Percentiles rank a stretch among this genome's conserved stretches.
phyloP scores from a whole-genome alignment of 2,797 vertebrate species.

The Ciconia nigra region DNA sequence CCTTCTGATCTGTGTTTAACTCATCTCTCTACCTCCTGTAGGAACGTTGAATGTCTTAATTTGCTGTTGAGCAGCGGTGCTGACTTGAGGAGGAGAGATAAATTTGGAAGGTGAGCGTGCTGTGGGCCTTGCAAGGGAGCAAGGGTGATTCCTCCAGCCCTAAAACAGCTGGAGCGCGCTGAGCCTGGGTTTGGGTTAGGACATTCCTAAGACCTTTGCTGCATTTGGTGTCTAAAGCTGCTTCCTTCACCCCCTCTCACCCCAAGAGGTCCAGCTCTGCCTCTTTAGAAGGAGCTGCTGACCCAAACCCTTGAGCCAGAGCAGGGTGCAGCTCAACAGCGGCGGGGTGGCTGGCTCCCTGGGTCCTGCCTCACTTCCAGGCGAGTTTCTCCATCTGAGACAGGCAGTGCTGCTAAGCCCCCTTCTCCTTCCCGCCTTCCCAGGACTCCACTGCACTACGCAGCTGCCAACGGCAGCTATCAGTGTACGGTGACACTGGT shows the following conservation, averaged over 20 bases:
- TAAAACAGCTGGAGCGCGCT: accelerated
- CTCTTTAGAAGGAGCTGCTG: neutral
- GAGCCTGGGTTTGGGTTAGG: neutral
- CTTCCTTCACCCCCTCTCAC: neutral
- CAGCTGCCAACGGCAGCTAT: conserved; percentile 93
- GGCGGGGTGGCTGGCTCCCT: neutral
- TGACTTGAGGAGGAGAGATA: conserved; percentile 92
- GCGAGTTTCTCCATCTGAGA: neutral
- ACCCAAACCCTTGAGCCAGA: neutral
- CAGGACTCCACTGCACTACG: conserved; percentile 95
- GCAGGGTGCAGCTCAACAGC: neutral
- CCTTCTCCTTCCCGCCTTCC: neutral
- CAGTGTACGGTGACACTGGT: conserved; percentile 94
- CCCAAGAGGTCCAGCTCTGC: accelerated
- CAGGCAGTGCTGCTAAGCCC: neutral
- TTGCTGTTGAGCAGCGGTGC: conserved; percentile 96
- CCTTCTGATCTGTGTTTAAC: neutral
- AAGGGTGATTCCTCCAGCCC: neutral
- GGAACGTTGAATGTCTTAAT: conserved; percentile 98
- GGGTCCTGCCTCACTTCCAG: neutral
- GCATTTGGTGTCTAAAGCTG: neutral
- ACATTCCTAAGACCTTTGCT: neutral
- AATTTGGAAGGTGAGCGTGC: conserved; percentile 88
- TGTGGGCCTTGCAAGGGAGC: neutral
- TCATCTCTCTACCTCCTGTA: conserved; percentile 27